Percentiles rank a stretch among this genome's conserved stretches.
Conservation (phyloP, 2,113 vertebrate genomes). For the Xiphias gladius region DNA sequence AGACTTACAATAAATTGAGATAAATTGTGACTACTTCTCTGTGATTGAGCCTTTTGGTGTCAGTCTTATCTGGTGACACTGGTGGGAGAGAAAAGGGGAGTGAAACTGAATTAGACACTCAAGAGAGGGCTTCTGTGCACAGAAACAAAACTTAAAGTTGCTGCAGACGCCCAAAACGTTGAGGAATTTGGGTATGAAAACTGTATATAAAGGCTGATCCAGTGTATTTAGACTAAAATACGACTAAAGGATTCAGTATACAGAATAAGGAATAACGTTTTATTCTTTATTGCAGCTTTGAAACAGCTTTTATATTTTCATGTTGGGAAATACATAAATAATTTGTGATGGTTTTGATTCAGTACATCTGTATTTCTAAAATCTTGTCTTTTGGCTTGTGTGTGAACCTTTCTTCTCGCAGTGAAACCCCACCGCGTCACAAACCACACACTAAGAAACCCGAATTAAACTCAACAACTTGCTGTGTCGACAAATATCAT, state of each 20-base stretch:
- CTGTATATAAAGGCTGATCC: no score
- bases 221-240: not conserved
- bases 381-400: not conserved
- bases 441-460: not conserved
- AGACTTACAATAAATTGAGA: no score
- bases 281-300: not conserved
- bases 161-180: not conserved
- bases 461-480: not conserved
- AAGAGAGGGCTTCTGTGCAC: not conserved
- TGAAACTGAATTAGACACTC: no score
- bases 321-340: not conserved
- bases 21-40: no score
- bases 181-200: not conserved
- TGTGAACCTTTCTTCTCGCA: not conserved
- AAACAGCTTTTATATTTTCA: not conserved
- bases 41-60: no score
- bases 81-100: not conserved
- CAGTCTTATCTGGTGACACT: no score
- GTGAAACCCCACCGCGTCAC: not conserved
- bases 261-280: not conserved
- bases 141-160: slow-evolving; percentile 13
- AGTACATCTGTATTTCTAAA: not conserved
- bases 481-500: not conserved
- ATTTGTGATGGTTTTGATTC: not conserved
- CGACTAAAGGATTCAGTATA: not conserved